Conservation (phyloP, 2,888 invertebrate genomes). For the Phymatocera aterrima region DNA sequence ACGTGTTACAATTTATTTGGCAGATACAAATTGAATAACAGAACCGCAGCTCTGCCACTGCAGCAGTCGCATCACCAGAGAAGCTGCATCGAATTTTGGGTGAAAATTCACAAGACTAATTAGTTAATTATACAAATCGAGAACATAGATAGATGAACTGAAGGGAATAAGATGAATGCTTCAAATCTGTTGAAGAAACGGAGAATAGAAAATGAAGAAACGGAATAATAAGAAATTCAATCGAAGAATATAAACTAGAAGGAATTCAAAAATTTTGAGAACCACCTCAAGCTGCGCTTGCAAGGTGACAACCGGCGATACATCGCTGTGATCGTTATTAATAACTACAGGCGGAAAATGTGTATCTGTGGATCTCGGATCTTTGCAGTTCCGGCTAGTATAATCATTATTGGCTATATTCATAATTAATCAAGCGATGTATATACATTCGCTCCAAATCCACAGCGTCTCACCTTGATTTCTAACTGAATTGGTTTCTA, state of each 20-base stretch:
- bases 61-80: background rate
- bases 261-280: background rate
- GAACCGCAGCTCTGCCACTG: background rate
- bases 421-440: slow-evolving; percentile 1
- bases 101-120: no score
- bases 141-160: no score
- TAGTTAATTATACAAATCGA: no score
- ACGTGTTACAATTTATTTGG: slow-evolving; percentile 7
- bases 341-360: background rate
- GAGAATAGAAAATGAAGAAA: no score
- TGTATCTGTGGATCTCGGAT: no score
- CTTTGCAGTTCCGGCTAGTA: background rate
- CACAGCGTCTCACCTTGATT: background rate
- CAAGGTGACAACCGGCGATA: background rate
- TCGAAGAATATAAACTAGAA: background rate
- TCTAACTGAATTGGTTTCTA: background rate
- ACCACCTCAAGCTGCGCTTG: no score
- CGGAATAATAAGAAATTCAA: no score
- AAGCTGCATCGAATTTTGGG: no score
- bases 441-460: background rate
- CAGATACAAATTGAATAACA: slow-evolving; percentile 22
- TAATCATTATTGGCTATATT: slow-evolving; percentile 2
- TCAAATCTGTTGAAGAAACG: no score
- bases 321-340: background rate
- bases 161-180: no score